phyloP scores from a whole-genome alignment of 1,140 invertebrate genomes.

The Anagrus nilaparvatae region DNA sequence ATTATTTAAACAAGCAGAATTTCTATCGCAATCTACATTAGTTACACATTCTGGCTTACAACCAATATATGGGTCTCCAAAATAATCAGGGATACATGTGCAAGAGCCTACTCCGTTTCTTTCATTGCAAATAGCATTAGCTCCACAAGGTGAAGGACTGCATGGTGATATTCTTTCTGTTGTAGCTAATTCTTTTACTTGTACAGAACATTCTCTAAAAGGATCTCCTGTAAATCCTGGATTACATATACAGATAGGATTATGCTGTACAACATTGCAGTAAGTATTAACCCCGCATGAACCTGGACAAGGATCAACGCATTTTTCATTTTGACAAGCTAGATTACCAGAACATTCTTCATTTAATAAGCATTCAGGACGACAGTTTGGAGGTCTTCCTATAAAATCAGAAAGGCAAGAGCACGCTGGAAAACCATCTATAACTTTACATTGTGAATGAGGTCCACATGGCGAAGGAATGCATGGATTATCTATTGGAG shows the following conservation, averaged over 20 bases:
- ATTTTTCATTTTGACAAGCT: slow-evolving; percentile 71
- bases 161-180: slow-evolving; percentile 55
- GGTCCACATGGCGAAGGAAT: slow-evolving; percentile 70
- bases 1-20: slow-evolving; percentile 67
- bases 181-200: slow-evolving; percentile 41
- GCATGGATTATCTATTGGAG: slow-evolving; percentile 56
- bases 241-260: slow-evolving; percentile 69
- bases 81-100: slow-evolving; percentile 65
- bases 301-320: slow-evolving; percentile 72
- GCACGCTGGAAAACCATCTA: slow-evolving; percentile 62
- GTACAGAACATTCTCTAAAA: slow-evolving; percentile 62
- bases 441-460: slow-evolving; percentile 65
- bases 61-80: slow-evolving; percentile 73
- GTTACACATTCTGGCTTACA: slow-evolving; percentile 76
- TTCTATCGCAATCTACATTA: slow-evolving; percentile 66
- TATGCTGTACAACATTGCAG: slow-evolving; percentile 71
- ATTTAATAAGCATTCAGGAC: slow-evolving; percentile 72
- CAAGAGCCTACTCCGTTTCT: slow-evolving; percentile 70
- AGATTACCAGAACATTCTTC: slow-evolving; percentile 71
- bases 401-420: slow-evolving; percentile 69
- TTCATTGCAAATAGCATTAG: slow-evolving; percentile 71
- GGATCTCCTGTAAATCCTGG: slow-evolving; percentile 74
- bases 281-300: slow-evolving; percentile 75
- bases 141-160: slow-evolving; percentile 71
- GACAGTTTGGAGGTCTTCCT: slow-evolving; percentile 69